Evolutionary conservation across 2,888 invertebrate species (phyloP), one percentile per base, ranked within the genome.

Genomic region (Chrysodeixis includens): DNA sequence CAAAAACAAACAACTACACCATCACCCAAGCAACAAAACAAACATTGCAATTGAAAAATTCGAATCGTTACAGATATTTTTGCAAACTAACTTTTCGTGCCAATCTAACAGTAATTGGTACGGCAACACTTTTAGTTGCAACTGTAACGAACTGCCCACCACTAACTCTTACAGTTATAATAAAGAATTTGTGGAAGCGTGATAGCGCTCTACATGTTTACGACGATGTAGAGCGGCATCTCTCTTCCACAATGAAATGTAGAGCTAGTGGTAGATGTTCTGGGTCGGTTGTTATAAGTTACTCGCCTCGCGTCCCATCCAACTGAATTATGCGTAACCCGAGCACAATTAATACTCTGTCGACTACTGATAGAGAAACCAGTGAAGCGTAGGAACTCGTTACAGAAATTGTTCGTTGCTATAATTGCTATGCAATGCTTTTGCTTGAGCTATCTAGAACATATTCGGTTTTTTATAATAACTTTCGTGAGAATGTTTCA

Each of bases 91-190:
- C 56, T 49, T 14, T 32, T 16, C 22, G 14, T 30, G 55, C 52
- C 32, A 54, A 67, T 35, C 54, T 16, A 1, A 51, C 35, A 56
- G 30, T 70, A 70, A 72, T 60, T 70, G 53, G 54, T 22, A n/a
- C 10, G 16, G 26, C 40, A 54, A 26, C 49, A 60, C 66, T 72
- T 56, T 57, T 62, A 56, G 30, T 30, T 30, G 7, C 18, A 54
- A 73, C 55, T 55, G 57, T 61, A 62, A 58, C 51, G 30, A 62
- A 67, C 44, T 30, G 20, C 26, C 3, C 3, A 26, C 26, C 26
- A n/a, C n/a, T 26, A 26, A 2, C 26, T 26, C 6, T 26, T 26
- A 26, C 2, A 26, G 6, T 26, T 26, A 26, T 26, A 26, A 6
- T n/a, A 26, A 26, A 4, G 26, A 2, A 26, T 2, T 4, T 26